These are phyloP conservation scores for Formica selysi DNA, from an alignment of 1,140 invertebrate species.

Conservation along the genomic window DNA sequence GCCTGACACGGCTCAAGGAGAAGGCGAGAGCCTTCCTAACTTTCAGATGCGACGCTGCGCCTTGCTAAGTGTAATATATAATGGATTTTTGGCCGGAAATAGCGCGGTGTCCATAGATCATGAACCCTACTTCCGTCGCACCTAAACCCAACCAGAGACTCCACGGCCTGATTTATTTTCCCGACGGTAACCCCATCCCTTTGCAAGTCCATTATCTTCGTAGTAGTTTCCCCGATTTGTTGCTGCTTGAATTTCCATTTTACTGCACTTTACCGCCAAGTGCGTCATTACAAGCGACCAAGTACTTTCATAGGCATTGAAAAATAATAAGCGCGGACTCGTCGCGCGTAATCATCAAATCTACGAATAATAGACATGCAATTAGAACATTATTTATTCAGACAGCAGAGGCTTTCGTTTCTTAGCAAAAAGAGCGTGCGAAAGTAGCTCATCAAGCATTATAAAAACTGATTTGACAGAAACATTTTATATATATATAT, in stretches of 20 bases:
- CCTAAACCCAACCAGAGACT: constrained; percentile 76
- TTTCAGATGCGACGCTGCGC: constrained; percentile 72
- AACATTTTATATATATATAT: not conserved
- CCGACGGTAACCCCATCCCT: constrained; percentile 73
- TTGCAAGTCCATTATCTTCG: constrained; percentile 79
- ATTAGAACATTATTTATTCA: constrained; percentile 46
- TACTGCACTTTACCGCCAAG: constrained; percentile 41
- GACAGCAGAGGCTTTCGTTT: not conserved
- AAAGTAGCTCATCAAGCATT: not conserved
- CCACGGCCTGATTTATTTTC: constrained; percentile 82
- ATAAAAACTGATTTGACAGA: not conserved
- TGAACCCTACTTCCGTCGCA: constrained; percentile 82
- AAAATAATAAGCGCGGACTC: constrained; percentile 51
- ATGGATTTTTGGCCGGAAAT: constrained; percentile 84
- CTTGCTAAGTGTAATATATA: constrained; percentile 83
- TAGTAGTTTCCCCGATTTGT: constrained; percentile 77
- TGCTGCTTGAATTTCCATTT: constrained; percentile 76
- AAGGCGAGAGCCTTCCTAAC: constrained; percentile 61
- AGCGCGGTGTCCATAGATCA: constrained; percentile 83
- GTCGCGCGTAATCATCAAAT: constrained; percentile 45
- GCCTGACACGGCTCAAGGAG: constrained; percentile 64
- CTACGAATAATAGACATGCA: constrained; percentile 34
- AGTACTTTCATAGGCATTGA: constrained; percentile 44
- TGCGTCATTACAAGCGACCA: constrained; percentile 44
- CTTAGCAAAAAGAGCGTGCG: not conserved